Evolutionary conservation across 1,140 invertebrate genomes (phyloP).

Genomic region (Trissolcus basalis): DNA sequence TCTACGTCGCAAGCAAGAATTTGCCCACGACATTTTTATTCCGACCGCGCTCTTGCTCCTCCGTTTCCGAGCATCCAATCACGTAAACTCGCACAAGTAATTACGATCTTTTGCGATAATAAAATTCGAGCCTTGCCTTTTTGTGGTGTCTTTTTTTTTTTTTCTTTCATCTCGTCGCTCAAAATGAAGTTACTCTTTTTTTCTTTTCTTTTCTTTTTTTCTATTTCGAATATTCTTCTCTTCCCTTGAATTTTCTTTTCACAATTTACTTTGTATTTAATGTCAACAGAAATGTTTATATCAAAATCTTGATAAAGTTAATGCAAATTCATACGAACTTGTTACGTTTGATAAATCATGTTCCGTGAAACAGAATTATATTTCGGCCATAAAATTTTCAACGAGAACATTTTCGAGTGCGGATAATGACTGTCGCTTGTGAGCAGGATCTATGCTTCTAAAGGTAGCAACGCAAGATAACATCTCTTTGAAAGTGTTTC

Average conservation of each 20-base stretch:
- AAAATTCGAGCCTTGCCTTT: too few relatives aligned
- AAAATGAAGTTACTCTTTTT: neutral
- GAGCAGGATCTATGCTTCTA: conserved; percentile 8
- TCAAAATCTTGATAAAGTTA: too few relatives aligned
- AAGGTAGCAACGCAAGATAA: conserved; percentile 8
- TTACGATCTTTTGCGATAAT: conserved; percentile 1
- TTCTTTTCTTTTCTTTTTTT: neutral
- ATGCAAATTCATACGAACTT: too few relatives aligned
- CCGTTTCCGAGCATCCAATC: conserved; percentile 3
- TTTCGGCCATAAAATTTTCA: neutral
- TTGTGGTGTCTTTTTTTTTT: too few relatives aligned
- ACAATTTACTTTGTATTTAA: too few relatives aligned
- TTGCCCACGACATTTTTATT: conserved; percentile 28
- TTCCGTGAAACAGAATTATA: too few relatives aligned
- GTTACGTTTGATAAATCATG: too few relatives aligned
- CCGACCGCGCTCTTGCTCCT: neutral
- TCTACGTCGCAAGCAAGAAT: conserved; percentile 3
- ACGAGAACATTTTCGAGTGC: conserved; percentile 1
- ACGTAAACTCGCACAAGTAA: conserved; percentile 3
- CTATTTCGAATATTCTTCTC: neutral
- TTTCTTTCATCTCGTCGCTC: neutral
- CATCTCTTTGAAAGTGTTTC: conserved; percentile 2
- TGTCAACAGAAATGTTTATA: too few relatives aligned
- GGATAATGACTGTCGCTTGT: conserved; percentile 13
- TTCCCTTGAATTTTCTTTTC: too few relatives aligned